These are phyloP conservation scores for Bos javanicus DNA, from an alignment of 2,113 vertebrate species.

Conservation along the genomic window DNA sequence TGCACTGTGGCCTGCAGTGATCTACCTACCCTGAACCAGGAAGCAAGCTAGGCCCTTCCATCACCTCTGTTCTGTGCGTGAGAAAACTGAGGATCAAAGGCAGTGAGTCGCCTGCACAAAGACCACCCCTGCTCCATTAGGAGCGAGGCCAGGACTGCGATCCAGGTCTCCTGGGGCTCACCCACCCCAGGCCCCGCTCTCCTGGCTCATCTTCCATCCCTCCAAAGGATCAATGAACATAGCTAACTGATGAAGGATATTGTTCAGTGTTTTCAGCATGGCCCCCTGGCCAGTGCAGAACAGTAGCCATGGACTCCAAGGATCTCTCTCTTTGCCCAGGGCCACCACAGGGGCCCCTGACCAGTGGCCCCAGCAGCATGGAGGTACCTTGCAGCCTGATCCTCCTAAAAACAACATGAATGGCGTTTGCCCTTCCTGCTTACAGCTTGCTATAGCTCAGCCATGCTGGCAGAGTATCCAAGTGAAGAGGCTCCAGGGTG, in stretches of 20 bases:
- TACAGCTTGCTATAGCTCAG: neutral
- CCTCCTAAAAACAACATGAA: neutral
- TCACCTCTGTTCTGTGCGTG: accelerated
- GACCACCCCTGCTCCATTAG: neutral
- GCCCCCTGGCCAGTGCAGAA: neutral
- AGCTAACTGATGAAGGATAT: neutral
- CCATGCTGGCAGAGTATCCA: neutral
- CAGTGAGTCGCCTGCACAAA: neutral
- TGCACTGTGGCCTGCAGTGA: neutral
- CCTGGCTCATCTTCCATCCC: neutral
- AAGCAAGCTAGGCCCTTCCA: neutral
- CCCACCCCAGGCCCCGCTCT: neutral
- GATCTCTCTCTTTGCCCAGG: neutral
- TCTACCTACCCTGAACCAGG: neutral
- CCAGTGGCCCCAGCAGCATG: neutral
- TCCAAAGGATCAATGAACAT: neutral
- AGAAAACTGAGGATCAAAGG: neutral
- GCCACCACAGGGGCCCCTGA: neutral
- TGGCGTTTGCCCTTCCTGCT: neutral
- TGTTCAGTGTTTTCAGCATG: neutral
- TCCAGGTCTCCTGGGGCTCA: neutral
- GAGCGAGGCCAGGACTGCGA: neutral
- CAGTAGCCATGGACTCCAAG: neutral
- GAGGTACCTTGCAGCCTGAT: neutral
- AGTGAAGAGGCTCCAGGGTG: neutral